Base-by-base conservation (phyloP, 1,140 invertebrate species). In the Brachionus sp. region DNA sequence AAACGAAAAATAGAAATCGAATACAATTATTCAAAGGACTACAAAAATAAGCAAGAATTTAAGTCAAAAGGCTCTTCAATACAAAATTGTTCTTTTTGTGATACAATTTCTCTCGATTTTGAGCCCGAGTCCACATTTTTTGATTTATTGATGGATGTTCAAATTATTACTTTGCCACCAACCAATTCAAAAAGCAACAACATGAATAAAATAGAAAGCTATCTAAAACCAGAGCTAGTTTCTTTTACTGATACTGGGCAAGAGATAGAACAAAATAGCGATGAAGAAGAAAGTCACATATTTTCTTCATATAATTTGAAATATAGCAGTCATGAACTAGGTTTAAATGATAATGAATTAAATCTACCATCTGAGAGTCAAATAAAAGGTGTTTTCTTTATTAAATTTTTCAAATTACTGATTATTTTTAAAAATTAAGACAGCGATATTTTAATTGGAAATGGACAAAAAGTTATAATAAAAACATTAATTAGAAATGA, bases 31-130 rank as follows among this genome's bases (percentile, higher is more conserved):
- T 25, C 33, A 19, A 80, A 80, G 6, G 33, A 80, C 37, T 80
- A 16, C 23, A 57, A 80, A 35, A 80, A 80, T 23, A 25, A 10
- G n/a, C 23, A 66, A 16, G 35, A 39, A 62, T 23, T 44, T 16
- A 46, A 44, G n/a, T 42, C 50, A 35, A 57, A 39, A 57, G 50
- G 50, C n/a, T 80, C 50, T 23, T 62, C 46, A 5, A 37, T 80
- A 13, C 50, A 80, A 80, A 80, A 66, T 42, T 66, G 50, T 35
- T 80, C 77, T 25, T 62, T 80, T 66, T 80, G 77, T 66, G 77
- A 80, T 23, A 80, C 77, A 19, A 23, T 80, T 62, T 62, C 50
- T 19, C 35, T 80, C 4, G 77, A 80, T 29, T 62, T 80, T 80
- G 77, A 80, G 1, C 62, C 77, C 23, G 50, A 62, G n/a, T 80